These are phyloP conservation scores for Podocnemis expansa DNA, from an alignment of 2,113 vertebrate genomes.

Conservation along the genomic window DNA sequence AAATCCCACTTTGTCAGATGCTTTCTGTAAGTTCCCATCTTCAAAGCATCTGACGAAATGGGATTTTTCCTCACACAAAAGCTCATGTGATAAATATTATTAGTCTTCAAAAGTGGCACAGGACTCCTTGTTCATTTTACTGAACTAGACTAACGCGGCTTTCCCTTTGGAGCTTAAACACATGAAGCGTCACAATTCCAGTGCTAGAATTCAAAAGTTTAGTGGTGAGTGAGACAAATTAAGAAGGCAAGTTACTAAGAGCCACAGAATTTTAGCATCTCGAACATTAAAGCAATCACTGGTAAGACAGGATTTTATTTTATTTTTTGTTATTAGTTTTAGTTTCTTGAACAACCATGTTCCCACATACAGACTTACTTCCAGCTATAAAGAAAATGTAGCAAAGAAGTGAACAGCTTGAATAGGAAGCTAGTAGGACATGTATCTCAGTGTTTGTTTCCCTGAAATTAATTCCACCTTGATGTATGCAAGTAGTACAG, in stretches of 20 bases:
- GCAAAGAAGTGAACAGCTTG: background rate
- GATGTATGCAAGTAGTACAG: background rate
- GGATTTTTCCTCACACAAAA: no score
- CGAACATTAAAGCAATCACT: background rate
- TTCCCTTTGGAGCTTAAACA: no score
- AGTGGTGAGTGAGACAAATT: background rate
- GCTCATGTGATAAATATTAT: no score
- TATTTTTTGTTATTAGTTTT: no score
- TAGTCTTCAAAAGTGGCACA: no score
- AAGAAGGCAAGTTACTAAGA: accelerated
- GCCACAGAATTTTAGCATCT: background rate
- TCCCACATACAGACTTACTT: background rate
- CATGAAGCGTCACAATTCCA: accelerated
- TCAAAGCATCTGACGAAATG: no score
- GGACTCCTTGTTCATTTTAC: no score
- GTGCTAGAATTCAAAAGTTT: background rate
- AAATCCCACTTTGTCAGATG: no score
- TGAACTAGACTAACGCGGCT: no score
- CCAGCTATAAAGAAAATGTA: background rate
- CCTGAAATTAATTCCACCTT: background rate
- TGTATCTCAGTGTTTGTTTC: background rate
- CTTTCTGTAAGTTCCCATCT: no score
- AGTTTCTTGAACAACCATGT: background rate
- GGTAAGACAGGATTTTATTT: no score
- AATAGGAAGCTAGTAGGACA: no score